Evolutionary conservation across 2,113 vertebrate species (phyloP).

Genomic region (Phrynosoma platyrhinos): DNA sequence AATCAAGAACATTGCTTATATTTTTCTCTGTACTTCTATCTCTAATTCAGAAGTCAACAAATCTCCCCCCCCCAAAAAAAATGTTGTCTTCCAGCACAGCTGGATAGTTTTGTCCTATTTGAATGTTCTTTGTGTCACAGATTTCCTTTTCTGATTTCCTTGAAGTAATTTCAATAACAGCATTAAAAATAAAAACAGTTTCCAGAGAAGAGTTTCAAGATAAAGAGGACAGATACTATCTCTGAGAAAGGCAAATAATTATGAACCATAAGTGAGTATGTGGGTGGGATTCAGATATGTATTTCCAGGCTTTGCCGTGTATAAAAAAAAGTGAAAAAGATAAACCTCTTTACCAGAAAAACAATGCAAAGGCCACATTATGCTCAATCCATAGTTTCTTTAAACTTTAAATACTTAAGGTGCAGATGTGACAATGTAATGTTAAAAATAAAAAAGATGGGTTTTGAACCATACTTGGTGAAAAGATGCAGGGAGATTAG

Average conservation of each 20-base stretch:
- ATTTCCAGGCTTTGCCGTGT: slow-evolving; percentile 61
- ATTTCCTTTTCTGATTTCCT: slow-evolving; percentile 47
- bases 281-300: slow-evolving; percentile 27
- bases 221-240: slow-evolving; percentile 56
- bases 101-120: slow-evolving; percentile 64
- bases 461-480: background rate
- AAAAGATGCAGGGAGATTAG: background rate
- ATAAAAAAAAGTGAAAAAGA: slow-evolving; percentile 41
- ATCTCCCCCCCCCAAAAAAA: background rate
- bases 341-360: slow-evolving; percentile 37
- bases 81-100: slow-evolving; percentile 56
- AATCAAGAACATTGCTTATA: slow-evolving; percentile 18
- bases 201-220: slow-evolving; percentile 62
- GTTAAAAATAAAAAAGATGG: background rate
- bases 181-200: slow-evolving; percentile 71
- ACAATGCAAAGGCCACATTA: slow-evolving; percentile 41
- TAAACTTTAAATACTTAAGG: background rate
- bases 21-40: slow-evolving; percentile 29
- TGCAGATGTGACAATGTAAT: background rate
- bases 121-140: slow-evolving; percentile 56
- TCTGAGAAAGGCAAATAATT: slow-evolving; percentile 69
- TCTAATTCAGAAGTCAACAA: slow-evolving; percentile 11
- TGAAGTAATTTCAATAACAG: slow-evolving; percentile 66
- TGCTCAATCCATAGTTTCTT: slow-evolving; percentile 1
- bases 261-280: slow-evolving; percentile 37